Base-by-base conservation (phyloP, 2,797 vertebrate genomes). In the Takifugu rubripes region DNA sequence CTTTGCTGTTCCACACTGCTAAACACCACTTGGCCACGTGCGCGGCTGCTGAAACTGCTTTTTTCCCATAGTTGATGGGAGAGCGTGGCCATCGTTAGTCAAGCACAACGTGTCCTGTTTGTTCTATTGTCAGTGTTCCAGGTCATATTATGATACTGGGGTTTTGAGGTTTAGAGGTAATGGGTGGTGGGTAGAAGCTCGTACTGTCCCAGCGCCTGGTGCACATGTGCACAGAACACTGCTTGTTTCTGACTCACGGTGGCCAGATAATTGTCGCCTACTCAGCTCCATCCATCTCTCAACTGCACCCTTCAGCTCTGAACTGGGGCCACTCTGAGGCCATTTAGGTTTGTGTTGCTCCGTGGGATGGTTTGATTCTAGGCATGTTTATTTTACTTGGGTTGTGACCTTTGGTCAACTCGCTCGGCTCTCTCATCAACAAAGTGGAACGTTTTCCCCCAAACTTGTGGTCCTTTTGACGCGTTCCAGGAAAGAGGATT, bases 161-260 rank as follows among this genome's bases (percentile, higher is more conserved):
- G 9, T 40, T 45, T 36, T 17, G 49, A 16, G 26, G 49, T n/a
- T 7, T 15, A 9, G 5, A 25, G 47, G 47, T 49, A 26, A 8
- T 31, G 31, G 47, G 9, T 25, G 17, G 25, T 54, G 33, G 14
- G 26, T 45, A 59, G 77, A 80, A 70, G 66, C 51, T 16, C 56
- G 52, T 49, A 64, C 60, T 81, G 71, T 75, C 63, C 56, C 52
- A 42, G 48, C 66, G 75, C 79, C 79, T 79, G 75, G 70, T 78
- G 76, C 72, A 84, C 82, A 84, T 88, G 81, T 86, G 83, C 70
- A 75, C 56, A 53, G 62, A 78, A 61, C 49, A 5, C 47, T 43
- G 67, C 64, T 64, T 75, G 68, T 70, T 71, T 81, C 84, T 70
- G 74, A 74, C 75, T 81, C 66, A 17, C 57, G 59, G 60, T 56